Evolutionary conservation across 1,140 invertebrate genomes (phyloP), one percentile per base, ranked within the genome.

Genomic region (Sesamia nonagrioides): DNA sequence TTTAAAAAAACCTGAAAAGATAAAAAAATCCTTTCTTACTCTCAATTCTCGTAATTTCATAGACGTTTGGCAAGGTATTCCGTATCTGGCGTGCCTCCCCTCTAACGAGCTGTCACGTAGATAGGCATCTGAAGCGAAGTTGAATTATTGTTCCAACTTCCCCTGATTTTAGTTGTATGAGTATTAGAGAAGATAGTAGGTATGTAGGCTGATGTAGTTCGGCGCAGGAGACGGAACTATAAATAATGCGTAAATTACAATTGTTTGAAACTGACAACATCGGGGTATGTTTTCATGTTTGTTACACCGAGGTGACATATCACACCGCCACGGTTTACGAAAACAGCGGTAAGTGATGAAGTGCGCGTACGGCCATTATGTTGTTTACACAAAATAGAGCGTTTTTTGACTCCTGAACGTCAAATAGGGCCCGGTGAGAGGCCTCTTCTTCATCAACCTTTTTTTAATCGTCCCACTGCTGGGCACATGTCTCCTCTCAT

Each of bases 61-160:
- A 78, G 54, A 52, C 52, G 37, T 72, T 71, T 21, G 40, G 42
- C 68, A 50, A 72, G 37, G 68, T 69, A 50, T 45, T 54, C 40
- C 33, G 15, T 68, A 42, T 50, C 52, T 15, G 17, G 15, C 37
- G 3, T 52, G 1, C 2, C 63, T 13, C 68, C 58, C 69, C 58
- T 52, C 68, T 78, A 78, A 78, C 77, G 77, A 78, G 42, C 66
- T 73, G 77, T 76, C 74, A 75, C 56, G 13, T 15, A 35, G 60
- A 76, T 63, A 76, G 9, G 33, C 56, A 63, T 63, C 74, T 35
- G 58, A 17, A 66, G 42, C 42, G 33, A 66, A 63, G 33, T 73
- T 73, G 71, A 73, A 73, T 73, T 73, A 73, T 73, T 73, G 71
- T 73, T 63, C 48, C 60, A 54, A 76, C 58, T 63, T 58, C 27